A percentile compares a stretch with the other conserved stretches of the same genome.
Evolutionary conservation across 2,888 invertebrate genomes (phyloP).

Genomic region (Lasioglossum pauxillum): DNA sequence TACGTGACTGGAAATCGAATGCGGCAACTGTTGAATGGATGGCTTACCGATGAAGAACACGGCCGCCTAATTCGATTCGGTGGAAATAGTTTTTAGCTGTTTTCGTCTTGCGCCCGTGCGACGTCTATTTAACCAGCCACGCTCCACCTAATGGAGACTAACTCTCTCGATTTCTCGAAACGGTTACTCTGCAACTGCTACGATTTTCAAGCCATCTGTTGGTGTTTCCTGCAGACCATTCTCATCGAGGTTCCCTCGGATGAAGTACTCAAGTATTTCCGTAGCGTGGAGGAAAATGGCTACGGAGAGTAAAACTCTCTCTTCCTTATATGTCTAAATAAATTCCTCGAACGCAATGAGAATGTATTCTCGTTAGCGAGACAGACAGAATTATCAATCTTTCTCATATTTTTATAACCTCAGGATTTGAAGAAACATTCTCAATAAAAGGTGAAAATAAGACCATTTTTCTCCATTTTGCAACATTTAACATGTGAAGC

Average conservation of each 20-base stretch:
- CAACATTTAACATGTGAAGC: too few relatives aligned
- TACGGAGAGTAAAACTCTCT: background rate
- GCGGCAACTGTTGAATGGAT: constrained; percentile 79
- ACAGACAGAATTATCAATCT: too few relatives aligned
- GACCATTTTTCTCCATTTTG: too few relatives aligned
- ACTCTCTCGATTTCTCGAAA: constrained; percentile 39
- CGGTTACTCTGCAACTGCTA: background rate
- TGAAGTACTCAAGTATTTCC: background rate
- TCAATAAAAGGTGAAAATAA: too few relatives aligned
- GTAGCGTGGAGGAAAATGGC: background rate
- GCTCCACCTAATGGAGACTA: constrained; percentile 41
- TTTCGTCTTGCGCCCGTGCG: constrained; percentile 48
- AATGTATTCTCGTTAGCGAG: too few relatives aligned
- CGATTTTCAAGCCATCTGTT: constrained; percentile 50
- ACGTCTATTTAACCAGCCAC: constrained; percentile 49
- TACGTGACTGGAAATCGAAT: constrained; percentile 76
- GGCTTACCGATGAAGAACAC: constrained; percentile 77
- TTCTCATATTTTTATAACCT: too few relatives aligned
- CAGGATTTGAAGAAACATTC: too few relatives aligned
- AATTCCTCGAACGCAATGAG: too few relatives aligned
- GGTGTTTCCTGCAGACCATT: constrained; percentile 5
- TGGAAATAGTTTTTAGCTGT: constrained; percentile 72
- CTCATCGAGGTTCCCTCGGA: background rate
- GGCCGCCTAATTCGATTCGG: constrained; percentile 78
- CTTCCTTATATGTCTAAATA: background rate